Conservation (phyloP, 2,113 vertebrate genomes). For the Mesoclemmys tuberculata region DNA sequence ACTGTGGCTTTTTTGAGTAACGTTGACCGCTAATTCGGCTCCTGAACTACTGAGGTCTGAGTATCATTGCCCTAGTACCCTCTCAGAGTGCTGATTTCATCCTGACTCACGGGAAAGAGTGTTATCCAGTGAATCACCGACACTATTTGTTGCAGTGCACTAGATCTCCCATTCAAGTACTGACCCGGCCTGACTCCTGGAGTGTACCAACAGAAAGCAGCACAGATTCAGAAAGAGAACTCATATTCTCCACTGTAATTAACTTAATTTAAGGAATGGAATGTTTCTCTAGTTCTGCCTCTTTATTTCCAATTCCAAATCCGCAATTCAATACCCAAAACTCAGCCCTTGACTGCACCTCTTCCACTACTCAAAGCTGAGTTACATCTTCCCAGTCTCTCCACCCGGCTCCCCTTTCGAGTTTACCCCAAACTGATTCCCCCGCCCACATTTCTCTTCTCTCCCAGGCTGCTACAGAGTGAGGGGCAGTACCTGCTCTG, state of each 20-base stretch:
- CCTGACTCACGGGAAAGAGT: background rate
- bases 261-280: background rate
- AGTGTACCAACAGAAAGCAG: background rate
- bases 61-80: background rate
- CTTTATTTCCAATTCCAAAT: background rate
- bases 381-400: background rate
- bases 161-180: background rate
- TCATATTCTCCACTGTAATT: background rate
- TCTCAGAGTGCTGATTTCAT: background rate
- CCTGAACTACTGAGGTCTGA: too few species aligned
- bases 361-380: background rate
- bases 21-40: too few species aligned
- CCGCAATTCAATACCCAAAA: background rate
- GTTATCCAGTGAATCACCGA: background rate
- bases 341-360: background rate
- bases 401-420: background rate
- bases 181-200: background rate
- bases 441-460: background rate
- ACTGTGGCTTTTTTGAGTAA: too few species aligned
- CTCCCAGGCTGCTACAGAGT: rapidly evolving
- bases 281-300: background rate
- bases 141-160: background rate
- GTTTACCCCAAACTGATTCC: background rate
- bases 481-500: conserved; percentile 85
- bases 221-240: background rate